Base-by-base conservation (phyloP, 1,140 invertebrate genomes). In the Drosophila kurseongensis region DNA sequence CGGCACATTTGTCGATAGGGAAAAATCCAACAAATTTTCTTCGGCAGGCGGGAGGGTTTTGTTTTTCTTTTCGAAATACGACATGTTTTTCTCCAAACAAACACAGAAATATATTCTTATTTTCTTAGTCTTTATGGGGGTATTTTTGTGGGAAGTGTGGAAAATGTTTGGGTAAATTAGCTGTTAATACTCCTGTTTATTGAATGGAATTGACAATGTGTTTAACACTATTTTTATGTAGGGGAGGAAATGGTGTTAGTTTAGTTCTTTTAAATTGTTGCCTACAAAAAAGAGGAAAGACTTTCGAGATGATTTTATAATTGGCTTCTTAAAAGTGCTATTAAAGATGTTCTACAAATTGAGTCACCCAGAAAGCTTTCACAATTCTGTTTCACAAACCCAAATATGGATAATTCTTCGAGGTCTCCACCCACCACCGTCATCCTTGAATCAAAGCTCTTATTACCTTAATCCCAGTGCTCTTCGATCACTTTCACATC, bases 21-120 rank as follows among this genome's bases (percentile, higher is more conserved):
- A 5, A 63, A 55, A 67, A 58, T 48, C 38, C 5, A 38, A 56
- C 27, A 57, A n/a, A 72, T 68, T 57, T 51, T 41, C n/a, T 41
- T 44, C 14, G 45, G 48, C 41, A 38, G 51, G 44, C 58, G 54
- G 52, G 73, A 58, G 55, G 73, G 35, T 36, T 57, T 76, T 66
- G 72, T 58, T 76, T 66, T 76, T 76, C 73, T 76, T 67, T 52
- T 44, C 23, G 51, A 16, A 63, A 75, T 44, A 74, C 76, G 68
- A 73, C 75, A 58, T 79, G 61, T 78, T 79, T 60, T 79, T 52
- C 44, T 67, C 36, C 47, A 68, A 77, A 81, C 79, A 81, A 81
- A 58, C 44, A 76, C 72, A 75, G 35, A 38, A 66, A 76, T 41
- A 75, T 65, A 36, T 50, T 76, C 36, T 9, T 41, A 41, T 76